Conservation (phyloP, 2,113 vertebrate species). For the Neodontobutis hainanensis region DNA sequence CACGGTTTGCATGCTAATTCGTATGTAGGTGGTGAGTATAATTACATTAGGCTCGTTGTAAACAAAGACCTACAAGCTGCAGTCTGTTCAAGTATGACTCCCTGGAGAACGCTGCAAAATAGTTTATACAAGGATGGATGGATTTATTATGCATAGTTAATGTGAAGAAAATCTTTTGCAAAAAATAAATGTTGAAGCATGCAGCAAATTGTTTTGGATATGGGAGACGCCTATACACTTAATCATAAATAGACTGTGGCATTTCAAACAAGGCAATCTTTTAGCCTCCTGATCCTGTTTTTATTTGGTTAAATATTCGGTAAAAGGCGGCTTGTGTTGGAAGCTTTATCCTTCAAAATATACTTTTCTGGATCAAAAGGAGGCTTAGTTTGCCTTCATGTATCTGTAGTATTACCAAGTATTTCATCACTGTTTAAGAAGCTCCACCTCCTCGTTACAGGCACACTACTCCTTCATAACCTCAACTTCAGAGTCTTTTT, state of each 20-base stretch:
- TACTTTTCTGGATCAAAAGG: constrained; percentile 9
- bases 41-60: constrained; percentile 68
- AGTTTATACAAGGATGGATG: constrained; percentile 42
- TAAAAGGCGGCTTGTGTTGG: background rate
- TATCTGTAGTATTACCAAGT: constrained; percentile 49
- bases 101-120: constrained; percentile 44
- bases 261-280: background rate
- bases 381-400: constrained; percentile 5
- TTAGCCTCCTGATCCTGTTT: background rate
- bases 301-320: background rate
- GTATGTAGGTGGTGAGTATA: constrained; percentile 68
- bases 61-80: constrained; percentile 63
- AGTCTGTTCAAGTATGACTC: constrained; percentile 51
- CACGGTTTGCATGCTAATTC: constrained; percentile 64
- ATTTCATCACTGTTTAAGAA: constrained; percentile 58
- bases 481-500: constrained; percentile 31
- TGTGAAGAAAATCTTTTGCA: constrained; percentile 24
- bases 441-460: constrained; percentile 47
- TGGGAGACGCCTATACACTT: constrained; percentile 1
- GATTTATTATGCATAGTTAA: constrained; percentile 44
- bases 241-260: background rate
- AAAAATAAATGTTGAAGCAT: constrained; percentile 11
- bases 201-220: constrained; percentile 2
- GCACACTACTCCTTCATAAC: constrained; percentile 30
- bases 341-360: constrained; percentile 7